These are phyloP conservation scores for Silurus glanis DNA, from an alignment of 2,113 vertebrate species.

Conservation along the genomic window DNA sequence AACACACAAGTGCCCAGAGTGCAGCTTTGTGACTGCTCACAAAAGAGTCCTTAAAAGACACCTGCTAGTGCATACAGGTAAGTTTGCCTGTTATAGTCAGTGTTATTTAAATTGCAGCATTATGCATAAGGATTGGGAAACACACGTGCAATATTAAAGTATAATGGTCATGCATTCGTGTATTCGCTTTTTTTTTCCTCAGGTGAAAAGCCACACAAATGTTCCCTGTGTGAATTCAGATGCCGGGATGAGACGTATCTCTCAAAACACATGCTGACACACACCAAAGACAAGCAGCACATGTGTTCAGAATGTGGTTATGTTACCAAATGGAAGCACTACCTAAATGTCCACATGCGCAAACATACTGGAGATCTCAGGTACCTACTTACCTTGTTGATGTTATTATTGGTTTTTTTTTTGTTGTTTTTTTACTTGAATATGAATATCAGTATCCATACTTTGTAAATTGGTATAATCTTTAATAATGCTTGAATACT, in stretches of 20 bases:
- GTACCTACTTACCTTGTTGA: conserved; percentile 61
- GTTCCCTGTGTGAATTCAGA: conserved; percentile 87
- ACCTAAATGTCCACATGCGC: conserved; percentile 93
- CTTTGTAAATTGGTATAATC: not conserved
- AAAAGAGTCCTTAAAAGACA: conserved; percentile 92
- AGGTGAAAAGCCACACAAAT: conserved; percentile 98
- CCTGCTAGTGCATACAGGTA: conserved; percentile 88
- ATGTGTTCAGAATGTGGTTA: conserved; percentile 98
- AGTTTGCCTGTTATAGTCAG: conserved; percentile 40
- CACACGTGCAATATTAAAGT: not conserved
- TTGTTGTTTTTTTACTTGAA: rapidly evolving
- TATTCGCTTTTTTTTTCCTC: conserved; percentile 1
- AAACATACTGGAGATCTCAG: conserved; percentile 96
- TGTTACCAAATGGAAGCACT: conserved; percentile 98
- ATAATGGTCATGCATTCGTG: not conserved
- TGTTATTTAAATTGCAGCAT: not conserved
- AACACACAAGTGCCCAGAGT: conserved; percentile 88
- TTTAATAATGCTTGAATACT: not conserved
- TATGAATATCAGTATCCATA: not conserved
- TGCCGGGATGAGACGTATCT: conserved; percentile 96
- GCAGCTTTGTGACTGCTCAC: conserved; percentile 86
- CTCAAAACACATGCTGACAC: conserved; percentile 95
- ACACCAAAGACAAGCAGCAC: conserved; percentile 88
- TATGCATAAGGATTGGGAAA: not conserved
- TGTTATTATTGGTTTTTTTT: not conserved